Percentiles rank a stretch among this genome's conserved stretches.
phyloP scores from a whole-genome alignment of 2,113 vertebrate species.

The Psilopogon haemacephalus region DNA sequence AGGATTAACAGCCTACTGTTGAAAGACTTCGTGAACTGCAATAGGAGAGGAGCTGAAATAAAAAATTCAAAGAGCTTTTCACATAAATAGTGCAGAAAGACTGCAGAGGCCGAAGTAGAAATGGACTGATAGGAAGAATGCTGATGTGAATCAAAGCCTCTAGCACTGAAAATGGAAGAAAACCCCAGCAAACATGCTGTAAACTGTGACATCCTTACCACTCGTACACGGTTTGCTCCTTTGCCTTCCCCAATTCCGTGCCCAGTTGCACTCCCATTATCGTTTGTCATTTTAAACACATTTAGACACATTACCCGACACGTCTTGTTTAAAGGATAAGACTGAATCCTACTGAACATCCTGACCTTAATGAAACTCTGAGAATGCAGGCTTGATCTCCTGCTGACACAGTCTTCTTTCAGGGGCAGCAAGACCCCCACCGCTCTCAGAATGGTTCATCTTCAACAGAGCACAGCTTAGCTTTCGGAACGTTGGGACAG shows the following conservation, averaged over 20 bases:
- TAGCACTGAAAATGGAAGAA: not conserved
- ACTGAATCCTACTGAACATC: not conserved
- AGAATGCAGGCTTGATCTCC: not conserved
- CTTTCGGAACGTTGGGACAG: not conserved
- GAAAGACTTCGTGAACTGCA: slow-evolving; percentile 65
- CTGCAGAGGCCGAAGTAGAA: slow-evolving; percentile 30
- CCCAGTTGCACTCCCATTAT: not conserved
- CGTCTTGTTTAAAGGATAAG: not conserved
- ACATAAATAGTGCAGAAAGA: slow-evolving; percentile 19
- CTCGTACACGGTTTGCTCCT: not conserved
- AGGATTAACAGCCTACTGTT: slow-evolving; percentile 69
- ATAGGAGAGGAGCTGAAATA: slow-evolving; percentile 40
- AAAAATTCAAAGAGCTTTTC: slow-evolving; percentile 30
- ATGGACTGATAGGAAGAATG: not conserved
- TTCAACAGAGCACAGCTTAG: not conserved
- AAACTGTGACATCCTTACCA: not conserved
- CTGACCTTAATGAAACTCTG: not conserved
- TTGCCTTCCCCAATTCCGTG: not conserved
- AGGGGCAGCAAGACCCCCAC: not conserved
- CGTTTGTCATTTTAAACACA: not conserved
- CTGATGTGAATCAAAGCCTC: not conserved
- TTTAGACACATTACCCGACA: not conserved
- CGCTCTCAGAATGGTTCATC: not conserved
- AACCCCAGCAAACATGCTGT: not conserved
- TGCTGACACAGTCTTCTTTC: not conserved